phyloP scores from a whole-genome alignment of 2,113 vertebrate genomes.

The Colossoma macropomum region DNA sequence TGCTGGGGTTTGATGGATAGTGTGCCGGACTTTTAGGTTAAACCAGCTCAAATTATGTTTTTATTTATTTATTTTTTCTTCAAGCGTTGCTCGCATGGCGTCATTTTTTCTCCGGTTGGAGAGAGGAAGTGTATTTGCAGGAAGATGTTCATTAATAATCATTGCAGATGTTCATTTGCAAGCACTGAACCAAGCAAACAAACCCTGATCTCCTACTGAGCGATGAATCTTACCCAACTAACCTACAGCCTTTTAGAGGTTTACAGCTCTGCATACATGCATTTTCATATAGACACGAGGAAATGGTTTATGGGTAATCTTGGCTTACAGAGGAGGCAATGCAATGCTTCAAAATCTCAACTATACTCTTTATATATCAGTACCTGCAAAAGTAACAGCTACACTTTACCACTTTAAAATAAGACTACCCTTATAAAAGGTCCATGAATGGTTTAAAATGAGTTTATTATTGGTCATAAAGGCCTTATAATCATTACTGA shows the following conservation, averaged over 20 bases:
- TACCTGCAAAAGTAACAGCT: too few relatives aligned
- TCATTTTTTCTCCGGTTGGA: not conserved
- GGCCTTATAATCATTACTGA: too few relatives aligned
- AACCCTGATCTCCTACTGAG: not conserved
- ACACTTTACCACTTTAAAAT: too few relatives aligned
- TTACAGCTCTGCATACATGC: not conserved
- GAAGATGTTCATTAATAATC: not conserved
- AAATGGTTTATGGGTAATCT: not conserved
- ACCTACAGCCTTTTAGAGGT: not conserved
- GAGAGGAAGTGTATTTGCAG: not conserved
- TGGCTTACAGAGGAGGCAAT: too few relatives aligned
- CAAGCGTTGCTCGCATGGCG: not conserved
- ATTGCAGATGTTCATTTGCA: not conserved
- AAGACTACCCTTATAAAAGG: too few relatives aligned
- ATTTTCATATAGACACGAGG: not conserved
- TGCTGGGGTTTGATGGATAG: constrained; percentile 13
- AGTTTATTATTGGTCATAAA: too few relatives aligned
- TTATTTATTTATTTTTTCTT: not conserved
- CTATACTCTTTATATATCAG: too few relatives aligned
- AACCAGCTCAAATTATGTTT: not conserved
- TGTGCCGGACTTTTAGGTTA: not conserved
- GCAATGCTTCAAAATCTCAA: too few relatives aligned
- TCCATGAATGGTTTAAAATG: too few relatives aligned
- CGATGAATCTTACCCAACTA: not conserved
- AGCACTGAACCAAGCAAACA: not conserved